Conservation (phyloP, 2,797 vertebrate species). For the Pogonophryne albipinna region DNA sequence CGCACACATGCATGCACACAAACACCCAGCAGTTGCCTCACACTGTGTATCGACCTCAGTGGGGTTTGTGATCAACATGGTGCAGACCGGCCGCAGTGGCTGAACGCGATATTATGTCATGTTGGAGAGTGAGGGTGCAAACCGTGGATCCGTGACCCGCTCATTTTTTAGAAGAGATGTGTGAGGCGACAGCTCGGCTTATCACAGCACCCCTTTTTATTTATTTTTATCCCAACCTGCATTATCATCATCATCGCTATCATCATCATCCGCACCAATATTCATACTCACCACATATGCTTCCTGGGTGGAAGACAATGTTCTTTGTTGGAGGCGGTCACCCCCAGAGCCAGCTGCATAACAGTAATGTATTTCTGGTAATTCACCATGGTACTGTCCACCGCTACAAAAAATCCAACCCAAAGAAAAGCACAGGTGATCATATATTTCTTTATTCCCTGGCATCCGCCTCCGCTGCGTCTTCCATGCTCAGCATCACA, state of each 20-base stretch:
- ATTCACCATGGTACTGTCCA: constrained; percentile 96
- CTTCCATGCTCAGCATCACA: constrained; percentile 88
- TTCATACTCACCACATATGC: constrained; percentile 96
- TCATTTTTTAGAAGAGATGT: constrained; percentile 61
- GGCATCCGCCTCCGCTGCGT: constrained; percentile 91
- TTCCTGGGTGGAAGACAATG: constrained; percentile 96
- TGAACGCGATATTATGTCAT: constrained; percentile 67
- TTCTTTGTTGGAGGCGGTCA: constrained; percentile 98
- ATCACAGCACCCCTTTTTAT: constrained; percentile 13
- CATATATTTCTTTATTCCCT: constrained; percentile 90
- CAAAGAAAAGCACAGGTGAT: constrained; percentile 92
- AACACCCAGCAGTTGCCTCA: constrained; percentile 56
- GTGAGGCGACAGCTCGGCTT: constrained; percentile 60
- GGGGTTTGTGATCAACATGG: constrained; percentile 64
- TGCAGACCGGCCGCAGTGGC: constrained; percentile 75
- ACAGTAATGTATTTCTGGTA: constrained; percentile 99
- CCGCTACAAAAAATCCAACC: constrained; percentile 90
- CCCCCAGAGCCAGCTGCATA: constrained; percentile 99
- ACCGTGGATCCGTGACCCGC: constrained; percentile 67
- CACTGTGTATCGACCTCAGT: constrained; percentile 49
- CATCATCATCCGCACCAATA: constrained; percentile 76
- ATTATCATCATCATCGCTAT: constrained; percentile 60
- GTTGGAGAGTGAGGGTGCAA: constrained; percentile 59
- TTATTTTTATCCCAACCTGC: constrained; percentile 64
- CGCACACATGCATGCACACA: constrained; percentile 32